Evolutionary conservation across 35 echinoderm and acorn worm species (phyloP), one percentile per base, ranked within the genome.

Genomic region (Hemicentrotus pulcherrimus): DNA sequence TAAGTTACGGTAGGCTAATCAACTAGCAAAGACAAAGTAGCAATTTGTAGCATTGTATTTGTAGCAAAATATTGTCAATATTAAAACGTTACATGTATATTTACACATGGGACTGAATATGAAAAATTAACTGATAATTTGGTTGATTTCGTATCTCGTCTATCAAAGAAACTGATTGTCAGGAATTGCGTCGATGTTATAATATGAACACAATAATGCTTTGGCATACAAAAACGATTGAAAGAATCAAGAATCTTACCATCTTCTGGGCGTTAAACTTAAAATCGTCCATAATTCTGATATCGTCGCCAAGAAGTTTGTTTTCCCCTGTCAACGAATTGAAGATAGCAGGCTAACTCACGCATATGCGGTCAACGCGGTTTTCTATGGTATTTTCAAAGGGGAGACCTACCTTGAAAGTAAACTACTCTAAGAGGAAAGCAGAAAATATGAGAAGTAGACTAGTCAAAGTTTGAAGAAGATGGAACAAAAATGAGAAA

Each of bases 191-290:
- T 9, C 1, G 18, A 8, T 86, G 6, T 89, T 2, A 32, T 32
- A 16, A 32, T 14, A 5, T 11, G 10, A 35, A 89, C 11, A n/a
- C 15, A 9, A 31, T 89, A 5, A 16, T 19, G 9, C 4, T 89
- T 32, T 35, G 5, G 13, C 9, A 89, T 46, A 33, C 9, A 89
- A 12, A 89, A n/a, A 15, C 61, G 5, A 70, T 10, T 50, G 2
- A 50, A 50, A 50, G 18, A 15, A 86, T 28, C 85, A 86, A 86
- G 85, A 28, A 86, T 32, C 4, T 89, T 89, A 89, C 87, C 32
- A 89, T 89, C 28, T 89, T 89, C 18, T 89, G 31, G 31, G 87
- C 87, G 16, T 89, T 89, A 32, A 89, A 89, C 87, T 89, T 89
- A 46, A 89, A 89, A 46, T 89, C 87, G 45, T 89, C 87, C 87